Evolutionary conservation across 2,113 vertebrate genomes (phyloP), one percentile per base, ranked within the genome.

Genomic region (Chloropsis cyanopogon): DNA sequence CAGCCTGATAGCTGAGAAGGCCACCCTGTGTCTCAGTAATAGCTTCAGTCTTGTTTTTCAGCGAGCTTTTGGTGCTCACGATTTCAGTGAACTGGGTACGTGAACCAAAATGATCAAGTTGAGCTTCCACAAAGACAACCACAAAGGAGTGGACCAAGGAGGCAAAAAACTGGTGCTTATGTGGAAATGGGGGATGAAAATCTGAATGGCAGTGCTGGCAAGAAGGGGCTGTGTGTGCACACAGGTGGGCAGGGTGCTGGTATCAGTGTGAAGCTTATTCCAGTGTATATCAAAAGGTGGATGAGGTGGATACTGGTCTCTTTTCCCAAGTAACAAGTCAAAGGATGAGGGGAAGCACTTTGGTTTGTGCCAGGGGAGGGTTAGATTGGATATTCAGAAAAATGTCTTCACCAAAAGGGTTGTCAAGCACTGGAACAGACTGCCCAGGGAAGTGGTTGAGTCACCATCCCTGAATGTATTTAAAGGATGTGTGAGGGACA

Each of bases 241-340:
- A 50, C 8, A 35, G 52, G 33, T 42, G 60, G 85, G 35, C 41
- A 80, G 53, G 46, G 11, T 44, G 26, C 15, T 79, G 39, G 7
- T 42, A 44, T 33, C 1, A 6, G 25, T 0, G 4, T 26, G 29
- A 91, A 73, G 14, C 16, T 89, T 47, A 61, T 28, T 10, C 29
- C 1, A 1, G 1, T 13, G 25, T 0, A 1, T 28, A 46, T 16
- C 44, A 59, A 37, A 7, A 21, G 21, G 14, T 19, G 47, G 4
- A 24, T 22, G 54, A 49, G 11, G 31, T 44, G 19, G 49, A 28
- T 25, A 12, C 17, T 0, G 0, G 7, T 42, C 61, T 54, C 41
- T 69, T 61, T 53, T 50, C 26, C 23, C 22, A 29, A 50, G 26
- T 56, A 12, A 54, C 5, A 39, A 61, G 23, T 50, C 22, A 81